Conservation (phyloP, 35 echinoderm and acorn worm species). For the Ptychodera flava region DNA sequence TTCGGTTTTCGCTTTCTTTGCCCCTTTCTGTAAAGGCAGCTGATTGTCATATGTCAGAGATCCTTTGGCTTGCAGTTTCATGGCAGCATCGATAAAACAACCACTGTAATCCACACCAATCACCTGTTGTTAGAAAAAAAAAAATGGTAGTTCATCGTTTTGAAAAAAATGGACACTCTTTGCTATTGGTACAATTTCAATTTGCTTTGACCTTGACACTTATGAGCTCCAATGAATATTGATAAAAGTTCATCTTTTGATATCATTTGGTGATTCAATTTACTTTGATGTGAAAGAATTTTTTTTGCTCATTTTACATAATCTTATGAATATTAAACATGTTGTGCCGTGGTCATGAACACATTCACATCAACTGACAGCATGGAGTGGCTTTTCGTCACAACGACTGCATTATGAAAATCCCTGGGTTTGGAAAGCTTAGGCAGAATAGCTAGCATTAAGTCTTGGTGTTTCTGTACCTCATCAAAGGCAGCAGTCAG, state of each 20-base stretch:
- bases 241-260: neutral
- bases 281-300: neutral
- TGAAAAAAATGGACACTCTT: neutral
- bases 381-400: neutral
- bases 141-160: neutral
- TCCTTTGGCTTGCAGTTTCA: conserved; percentile 31
- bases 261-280: neutral
- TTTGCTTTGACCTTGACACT: neutral
- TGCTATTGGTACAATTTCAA: no score
- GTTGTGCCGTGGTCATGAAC: no score
- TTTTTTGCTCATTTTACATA: neutral
- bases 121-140: conserved; percentile 24
- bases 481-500: conserved; percentile 27
- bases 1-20: neutral
- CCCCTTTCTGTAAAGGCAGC: neutral
- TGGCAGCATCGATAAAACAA: conserved; percentile 28
- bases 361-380: neutral
- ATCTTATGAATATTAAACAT: no score
- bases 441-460: neutral
- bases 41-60: neutral
- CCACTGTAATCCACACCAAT: conserved; percentile 51
- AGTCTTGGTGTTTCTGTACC: conserved; percentile 18
- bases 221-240: neutral
- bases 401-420: neutral
- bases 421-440: neutral